These are phyloP conservation scores for Malacoraja senta DNA, from an alignment of 2,797 vertebrate species.

Conservation along the genomic window DNA sequence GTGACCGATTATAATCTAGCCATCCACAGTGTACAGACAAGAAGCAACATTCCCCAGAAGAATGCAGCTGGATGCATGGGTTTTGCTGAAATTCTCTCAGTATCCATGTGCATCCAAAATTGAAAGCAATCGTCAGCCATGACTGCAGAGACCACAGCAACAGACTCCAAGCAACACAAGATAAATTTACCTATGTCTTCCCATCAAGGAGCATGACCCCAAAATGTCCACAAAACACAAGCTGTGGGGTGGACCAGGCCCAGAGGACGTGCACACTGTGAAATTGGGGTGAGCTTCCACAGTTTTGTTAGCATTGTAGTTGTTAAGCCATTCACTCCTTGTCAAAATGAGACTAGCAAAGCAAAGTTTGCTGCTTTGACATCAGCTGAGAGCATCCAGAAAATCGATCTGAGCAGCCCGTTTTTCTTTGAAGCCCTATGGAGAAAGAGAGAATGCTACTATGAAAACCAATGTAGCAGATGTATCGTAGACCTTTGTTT, in stretches of 20 bases:
- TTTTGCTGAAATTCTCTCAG: neutral
- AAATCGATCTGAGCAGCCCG: no score
- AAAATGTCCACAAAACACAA: neutral
- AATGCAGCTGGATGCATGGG: neutral
- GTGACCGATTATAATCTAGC: no score
- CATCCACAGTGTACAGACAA: no score
- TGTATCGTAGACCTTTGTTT: neutral
- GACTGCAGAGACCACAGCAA: neutral
- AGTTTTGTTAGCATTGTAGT: neutral
- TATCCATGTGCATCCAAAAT: neutral
- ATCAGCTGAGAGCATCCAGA: no score
- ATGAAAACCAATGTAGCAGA: neutral
- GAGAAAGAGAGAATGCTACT: neutral
- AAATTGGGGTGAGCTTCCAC: neutral
- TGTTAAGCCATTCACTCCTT: neutral
- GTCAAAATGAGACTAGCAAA: neutral
- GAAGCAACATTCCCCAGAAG: neutral
- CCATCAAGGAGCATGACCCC: neutral
- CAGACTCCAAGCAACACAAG: neutral
- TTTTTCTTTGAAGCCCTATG: no score
- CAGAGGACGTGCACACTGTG: neutral
- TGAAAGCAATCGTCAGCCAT: neutral
- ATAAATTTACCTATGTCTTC: neutral
- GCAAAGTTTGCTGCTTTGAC: neutral
- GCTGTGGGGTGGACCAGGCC: neutral